These are phyloP conservation scores for Meteorus cinctellus DNA, from an alignment of 2,888 invertebrate genomes.

Conservation along the genomic window DNA sequence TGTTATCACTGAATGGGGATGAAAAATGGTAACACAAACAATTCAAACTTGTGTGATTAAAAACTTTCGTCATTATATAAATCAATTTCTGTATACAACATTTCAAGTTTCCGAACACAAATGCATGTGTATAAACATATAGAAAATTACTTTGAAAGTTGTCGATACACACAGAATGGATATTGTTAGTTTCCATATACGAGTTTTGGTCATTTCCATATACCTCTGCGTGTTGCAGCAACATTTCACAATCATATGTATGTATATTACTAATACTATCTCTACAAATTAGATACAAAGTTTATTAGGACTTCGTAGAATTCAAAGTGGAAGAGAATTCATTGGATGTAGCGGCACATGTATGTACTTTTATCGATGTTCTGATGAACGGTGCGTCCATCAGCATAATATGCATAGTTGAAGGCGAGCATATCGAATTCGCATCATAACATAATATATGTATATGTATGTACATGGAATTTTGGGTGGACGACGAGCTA, in stretches of 20 bases:
- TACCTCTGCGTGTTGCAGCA: slow-evolving; percentile 40
- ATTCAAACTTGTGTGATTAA: neutral
- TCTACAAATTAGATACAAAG: neutral
- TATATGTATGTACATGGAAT: slow-evolving; percentile 10
- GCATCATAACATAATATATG: neutral
- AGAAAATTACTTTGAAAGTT: neutral
- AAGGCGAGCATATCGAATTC: too few relatives aligned
- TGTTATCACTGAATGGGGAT: too few relatives aligned
- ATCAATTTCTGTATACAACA: neutral
- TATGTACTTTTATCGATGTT: neutral
- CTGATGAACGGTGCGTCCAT: too few relatives aligned
- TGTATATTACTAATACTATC: neutral
- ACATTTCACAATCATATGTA: slow-evolving; percentile 30
- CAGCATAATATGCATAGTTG: too few relatives aligned
- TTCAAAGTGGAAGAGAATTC: neutral
- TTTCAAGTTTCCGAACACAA: neutral
- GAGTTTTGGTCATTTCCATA: slow-evolving; percentile 37
- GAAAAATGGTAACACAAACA: neutral
- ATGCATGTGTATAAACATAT: neutral
- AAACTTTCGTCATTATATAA: neutral
- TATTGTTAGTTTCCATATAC: neutral
- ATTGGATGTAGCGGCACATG: neutral
- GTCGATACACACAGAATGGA: neutral
- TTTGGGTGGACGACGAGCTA: slow-evolving; percentile 31
- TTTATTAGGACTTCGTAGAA: neutral